Evolutionary conservation across 2,797 vertebrate genomes (phyloP).

Genomic region (Mus spretus): DNA sequence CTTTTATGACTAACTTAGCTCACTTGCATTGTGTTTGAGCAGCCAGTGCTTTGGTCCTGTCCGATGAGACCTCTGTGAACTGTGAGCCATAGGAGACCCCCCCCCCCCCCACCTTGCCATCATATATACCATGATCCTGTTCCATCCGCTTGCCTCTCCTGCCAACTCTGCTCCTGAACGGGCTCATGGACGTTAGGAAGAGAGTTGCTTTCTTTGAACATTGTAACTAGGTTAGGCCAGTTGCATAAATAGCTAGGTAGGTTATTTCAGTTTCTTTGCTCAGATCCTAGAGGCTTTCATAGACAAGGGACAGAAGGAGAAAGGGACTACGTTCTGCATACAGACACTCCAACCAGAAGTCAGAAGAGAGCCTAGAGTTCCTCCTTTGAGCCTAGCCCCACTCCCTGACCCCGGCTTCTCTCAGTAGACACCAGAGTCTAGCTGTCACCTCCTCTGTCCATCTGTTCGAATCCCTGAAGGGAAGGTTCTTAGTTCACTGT

Average conservation of each 20-base stretch:
- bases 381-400: background rate
- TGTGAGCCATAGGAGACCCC: background rate
- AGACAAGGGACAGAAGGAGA: background rate
- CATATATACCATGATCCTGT: accelerated
- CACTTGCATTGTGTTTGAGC: background rate
- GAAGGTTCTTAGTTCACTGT: background rate
- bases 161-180: background rate
- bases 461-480: background rate
- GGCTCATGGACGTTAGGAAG: background rate
- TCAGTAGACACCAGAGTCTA: background rate
- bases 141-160: background rate
- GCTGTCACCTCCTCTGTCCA: background rate
- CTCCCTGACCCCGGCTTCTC: background rate
- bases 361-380: background rate
- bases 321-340: background rate
- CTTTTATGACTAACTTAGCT: background rate
- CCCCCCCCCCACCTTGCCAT: background rate
- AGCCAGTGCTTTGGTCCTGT: background rate
- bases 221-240: background rate
- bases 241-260: background rate
- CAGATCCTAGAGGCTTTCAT: background rate
- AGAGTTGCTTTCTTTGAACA: background rate
- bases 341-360: background rate
- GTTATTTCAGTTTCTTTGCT: background rate
- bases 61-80: background rate